Evolutionary conservation across 2,888 invertebrate species (phyloP).

Genomic region (Tenodera sinensis): DNA sequence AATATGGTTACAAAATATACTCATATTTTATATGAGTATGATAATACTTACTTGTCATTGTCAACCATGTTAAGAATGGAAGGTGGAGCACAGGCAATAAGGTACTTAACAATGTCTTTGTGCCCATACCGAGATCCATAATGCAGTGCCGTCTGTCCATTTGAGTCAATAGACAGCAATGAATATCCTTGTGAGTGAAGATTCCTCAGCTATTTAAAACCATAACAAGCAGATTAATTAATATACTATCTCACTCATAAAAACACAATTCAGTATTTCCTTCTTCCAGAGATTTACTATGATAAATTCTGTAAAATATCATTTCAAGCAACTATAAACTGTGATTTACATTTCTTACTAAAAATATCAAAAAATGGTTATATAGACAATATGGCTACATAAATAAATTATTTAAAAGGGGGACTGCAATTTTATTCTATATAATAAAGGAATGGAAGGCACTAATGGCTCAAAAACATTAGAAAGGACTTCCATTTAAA

Average conservation of each 20-base stretch:
- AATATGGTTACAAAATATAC: not conserved
- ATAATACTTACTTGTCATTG: slow-evolving; percentile 65
- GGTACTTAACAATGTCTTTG: slow-evolving; percentile 84
- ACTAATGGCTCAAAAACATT: no score
- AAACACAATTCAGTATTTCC: not conserved
- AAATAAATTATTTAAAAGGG: no score
- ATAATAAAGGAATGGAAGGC: no score
- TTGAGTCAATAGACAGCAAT: slow-evolving; percentile 73
- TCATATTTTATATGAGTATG: not conserved
- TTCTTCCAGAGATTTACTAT: no score
- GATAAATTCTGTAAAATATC: no score
- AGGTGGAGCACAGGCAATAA: slow-evolving; percentile 80
- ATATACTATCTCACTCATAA: not conserved
- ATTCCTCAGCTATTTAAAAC: slow-evolving; percentile 64
- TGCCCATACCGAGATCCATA: slow-evolving; percentile 84
- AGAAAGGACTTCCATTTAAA: no score
- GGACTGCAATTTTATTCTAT: no score
- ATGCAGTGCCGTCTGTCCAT: slow-evolving; percentile 87
- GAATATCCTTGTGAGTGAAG: slow-evolving; percentile 81
- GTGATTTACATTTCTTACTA: no score
- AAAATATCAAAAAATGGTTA: no score
- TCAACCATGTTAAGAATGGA: slow-evolving; percentile 84
- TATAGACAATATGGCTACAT: no score
- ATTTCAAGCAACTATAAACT: no score
- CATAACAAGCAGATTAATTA: not conserved